Evolutionary conservation across 2,888 invertebrate species (phyloP), one percentile per base, ranked within the genome.

Genomic region (Cataglyphis altisquamis): DNA sequence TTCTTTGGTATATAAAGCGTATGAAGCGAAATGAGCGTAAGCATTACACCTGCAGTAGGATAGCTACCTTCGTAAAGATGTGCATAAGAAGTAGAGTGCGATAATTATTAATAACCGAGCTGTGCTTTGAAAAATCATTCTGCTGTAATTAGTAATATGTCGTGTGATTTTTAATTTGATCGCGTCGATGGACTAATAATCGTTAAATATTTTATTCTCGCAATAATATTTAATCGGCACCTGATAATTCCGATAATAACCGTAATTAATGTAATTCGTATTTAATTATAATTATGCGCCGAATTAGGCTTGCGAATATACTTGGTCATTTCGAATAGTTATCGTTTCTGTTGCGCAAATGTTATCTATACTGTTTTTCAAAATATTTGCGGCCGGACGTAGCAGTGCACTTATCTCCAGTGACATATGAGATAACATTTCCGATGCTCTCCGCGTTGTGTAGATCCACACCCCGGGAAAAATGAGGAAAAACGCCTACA

Each of bases 261-360:
- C 29, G 32, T 36, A 78, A 78, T 82, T 63, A 82, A 52, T n/a
- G 21, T 36, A 45, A 63, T 55, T 48, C 21, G 63, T 39, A 52
- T 48, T 39, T 81, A 80, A 80, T 72, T 60, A 72, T 60, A 60
- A 60, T 78, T 60, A 21, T 57, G 45, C 36, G 36, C 4, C 21
- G 4, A 39, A 45, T 8, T 18, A 18, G n/a, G 1, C 36, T 72
- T 21, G 78, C 25, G 45, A 72, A 45, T 60, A 52, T 52, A 32
- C 21, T 45, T 36, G 2, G 12, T 9, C 32, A 10, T 41, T 2
- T 32, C 60, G 29, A 41, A 32, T 73, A 21, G 45, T 63, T 73
- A 45, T 68, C 57, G 41, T 32, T 78, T 9, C 29, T n/a, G 52
- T 57, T 57, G 55, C 77, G 25, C 12, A 36, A 3, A 36, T 78